phyloP scores from a whole-genome alignment of 2,113 vertebrate genomes.

The Xiphophorus maculatus region DNA sequence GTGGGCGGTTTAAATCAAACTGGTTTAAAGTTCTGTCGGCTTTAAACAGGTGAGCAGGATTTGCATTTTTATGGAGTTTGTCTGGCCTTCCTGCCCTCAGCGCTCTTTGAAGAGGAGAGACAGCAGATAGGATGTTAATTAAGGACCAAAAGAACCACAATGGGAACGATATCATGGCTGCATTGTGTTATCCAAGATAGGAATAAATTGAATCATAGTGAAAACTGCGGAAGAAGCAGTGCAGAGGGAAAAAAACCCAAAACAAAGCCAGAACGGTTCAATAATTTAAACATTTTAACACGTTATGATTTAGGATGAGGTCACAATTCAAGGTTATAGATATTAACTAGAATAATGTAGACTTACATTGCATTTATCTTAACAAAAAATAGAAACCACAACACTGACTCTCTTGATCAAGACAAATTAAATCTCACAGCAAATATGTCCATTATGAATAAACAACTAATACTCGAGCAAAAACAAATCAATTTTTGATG shows the following conservation, averaged over 20 bases:
- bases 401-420: too few relatives aligned
- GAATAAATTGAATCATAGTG: slow-evolving; percentile 73
- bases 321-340: slow-evolving; percentile 20
- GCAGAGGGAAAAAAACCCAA: slow-evolving; percentile 1
- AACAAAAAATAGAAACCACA: background rate
- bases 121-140: slow-evolving; percentile 75
- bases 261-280: slow-evolving; percentile 20
- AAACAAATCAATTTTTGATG: too few relatives aligned
- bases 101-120: slow-evolving; percentile 54
- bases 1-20: slow-evolving; percentile 32
- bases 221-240: slow-evolving; percentile 8
- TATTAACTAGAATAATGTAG: background rate
- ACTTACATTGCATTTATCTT: background rate
- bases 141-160: slow-evolving; percentile 61
- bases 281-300: slow-evolving; percentile 2
- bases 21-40: slow-evolving; percentile 53
- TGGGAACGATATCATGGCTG: slow-evolving; percentile 69
- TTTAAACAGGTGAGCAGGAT: slow-evolving; percentile 71
- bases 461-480: too few relatives aligned
- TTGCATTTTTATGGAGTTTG: slow-evolving; percentile 79
- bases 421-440: too few relatives aligned
- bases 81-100: slow-evolving; percentile 68
- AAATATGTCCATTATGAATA: too few relatives aligned
- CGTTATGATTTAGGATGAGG: background rate
- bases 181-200: slow-evolving; percentile 62